Percentiles rank a stretch among this genome's conserved stretches.
These are phyloP conservation scores for Oligia latruncula DNA, from an alignment of 2,888 invertebrate species.

Conservation along the genomic window DNA sequence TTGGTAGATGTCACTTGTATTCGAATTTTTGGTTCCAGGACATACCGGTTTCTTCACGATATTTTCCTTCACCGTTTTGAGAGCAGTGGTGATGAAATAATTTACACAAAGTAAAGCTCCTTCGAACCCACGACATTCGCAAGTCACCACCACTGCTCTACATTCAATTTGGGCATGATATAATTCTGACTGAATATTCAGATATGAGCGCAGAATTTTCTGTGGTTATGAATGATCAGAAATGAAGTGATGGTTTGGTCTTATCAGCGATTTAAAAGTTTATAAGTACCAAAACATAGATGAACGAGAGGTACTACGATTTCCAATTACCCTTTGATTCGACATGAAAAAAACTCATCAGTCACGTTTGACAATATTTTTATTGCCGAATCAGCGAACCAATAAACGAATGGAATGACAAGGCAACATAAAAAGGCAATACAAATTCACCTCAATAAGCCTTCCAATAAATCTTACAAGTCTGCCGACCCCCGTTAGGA, in stretches of 20 bases:
- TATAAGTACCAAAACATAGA: background rate
- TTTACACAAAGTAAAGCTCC: no score
- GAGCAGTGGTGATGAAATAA: no score
- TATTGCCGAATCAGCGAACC: slow-evolving; percentile 33
- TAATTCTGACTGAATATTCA: background rate
- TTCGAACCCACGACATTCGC: no score
- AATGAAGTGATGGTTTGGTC: background rate
- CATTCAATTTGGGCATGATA: no score
- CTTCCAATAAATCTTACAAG: slow-evolving; percentile 64
- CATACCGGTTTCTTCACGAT: no score
- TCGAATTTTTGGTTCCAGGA: no score
- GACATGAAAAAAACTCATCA: slow-evolving; percentile 15
- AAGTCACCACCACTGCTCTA: no score
- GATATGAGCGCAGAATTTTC: background rate
- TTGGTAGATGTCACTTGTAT: no score
- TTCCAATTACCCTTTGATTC: background rate
- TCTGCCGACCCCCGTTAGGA: slow-evolving; percentile 53
- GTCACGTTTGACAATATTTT: slow-evolving; percentile 37
- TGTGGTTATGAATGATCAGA: no score
- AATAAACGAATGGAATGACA: slow-evolving; percentile 56
- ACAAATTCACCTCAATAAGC: slow-evolving; percentile 66
- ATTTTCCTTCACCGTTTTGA: no score
- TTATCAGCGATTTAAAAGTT: background rate
- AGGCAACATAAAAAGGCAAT: slow-evolving; percentile 50
- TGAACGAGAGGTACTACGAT: background rate